Percentiles rank a stretch among this genome's conserved stretches.
phyloP scores from a whole-genome alignment of 1,140 invertebrate genomes.

The Drosophila serrata region DNA sequence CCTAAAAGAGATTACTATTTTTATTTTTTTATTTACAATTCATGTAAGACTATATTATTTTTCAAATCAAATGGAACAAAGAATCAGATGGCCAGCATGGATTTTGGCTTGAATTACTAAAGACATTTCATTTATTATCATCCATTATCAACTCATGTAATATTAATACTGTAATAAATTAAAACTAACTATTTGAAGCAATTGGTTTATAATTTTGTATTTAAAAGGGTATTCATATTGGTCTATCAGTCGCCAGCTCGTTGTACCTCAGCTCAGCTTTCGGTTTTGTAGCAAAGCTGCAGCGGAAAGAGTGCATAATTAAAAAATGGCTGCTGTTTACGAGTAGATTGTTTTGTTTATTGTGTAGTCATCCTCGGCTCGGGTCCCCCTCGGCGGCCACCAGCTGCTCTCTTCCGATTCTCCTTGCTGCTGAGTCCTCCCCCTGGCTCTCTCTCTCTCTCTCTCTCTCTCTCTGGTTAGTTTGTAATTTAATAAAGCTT shows the following conservation, averaged over 20 bases:
- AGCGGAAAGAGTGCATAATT: conserved; percentile 71
- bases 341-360: conserved; percentile 60
- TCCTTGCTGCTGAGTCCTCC: conserved; percentile 8
- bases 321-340: conserved; percentile 71
- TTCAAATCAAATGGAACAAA: neutral
- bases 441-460: neutral
- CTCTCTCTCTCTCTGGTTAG: neutral
- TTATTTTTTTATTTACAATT: too few species aligned
- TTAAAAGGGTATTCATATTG: neutral
- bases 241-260: conserved; percentile 1
- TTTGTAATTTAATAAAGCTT: conserved; percentile 57
- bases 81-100: neutral
- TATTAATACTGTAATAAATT: neutral
- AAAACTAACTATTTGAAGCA: neutral
- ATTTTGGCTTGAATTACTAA: too few species aligned
- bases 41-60: neutral
- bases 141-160: too few species aligned
- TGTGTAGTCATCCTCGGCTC: conserved; percentile 38
- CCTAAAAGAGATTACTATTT: too few species aligned
- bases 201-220: neutral
- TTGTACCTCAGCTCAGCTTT: conserved; percentile 4
- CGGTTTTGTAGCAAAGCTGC: conserved; percentile 34
- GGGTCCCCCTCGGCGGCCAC: neutral
- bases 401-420: neutral
- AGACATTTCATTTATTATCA: too few species aligned